phyloP scores from a whole-genome alignment of 2,888 invertebrate genomes.

The Rhagophthalmus giganteus region DNA sequence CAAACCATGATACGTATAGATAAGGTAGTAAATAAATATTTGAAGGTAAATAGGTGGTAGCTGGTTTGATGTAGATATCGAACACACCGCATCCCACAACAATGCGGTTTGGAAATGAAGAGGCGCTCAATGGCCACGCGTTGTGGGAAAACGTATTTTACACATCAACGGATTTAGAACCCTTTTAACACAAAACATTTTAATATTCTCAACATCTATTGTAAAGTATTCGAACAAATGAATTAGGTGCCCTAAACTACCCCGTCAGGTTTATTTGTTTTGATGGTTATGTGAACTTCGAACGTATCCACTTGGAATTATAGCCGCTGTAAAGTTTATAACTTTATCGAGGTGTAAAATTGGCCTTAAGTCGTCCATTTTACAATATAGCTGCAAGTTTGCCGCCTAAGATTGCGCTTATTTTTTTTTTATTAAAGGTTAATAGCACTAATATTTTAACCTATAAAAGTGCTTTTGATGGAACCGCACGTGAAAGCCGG shows the following conservation, averaged over 20 bases:
- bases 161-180: constrained; percentile 27
- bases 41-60: constrained; percentile 7
- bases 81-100: constrained; percentile 21
- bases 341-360: constrained; percentile 34
- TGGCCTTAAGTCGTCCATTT: constrained; percentile 13
- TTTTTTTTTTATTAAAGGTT: constrained; percentile 10
- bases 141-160: constrained; percentile 34
- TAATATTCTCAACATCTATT: constrained; percentile 28
- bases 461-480: constrained; percentile 24
- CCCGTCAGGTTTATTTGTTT: constrained; percentile 33
- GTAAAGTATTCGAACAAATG: constrained; percentile 22
- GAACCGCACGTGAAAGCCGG: constrained; percentile 9
- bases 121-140: constrained; percentile 30
- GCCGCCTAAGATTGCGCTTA: constrained; percentile 9
- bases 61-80: constrained; percentile 15
- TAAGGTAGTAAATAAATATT: background rate
- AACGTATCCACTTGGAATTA: constrained; percentile 30
- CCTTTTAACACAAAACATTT: constrained; percentile 28
- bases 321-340: constrained; percentile 32
- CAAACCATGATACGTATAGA: too few species aligned
- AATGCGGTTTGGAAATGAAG: constrained; percentile 24
- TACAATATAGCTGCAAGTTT: constrained; percentile 10
- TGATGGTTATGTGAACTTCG: constrained; percentile 34
- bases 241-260: constrained; percentile 24
- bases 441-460: constrained; percentile 13